Base-by-base conservation (phyloP, 2,113 vertebrate genomes). In the Pluvianellus socialis region DNA sequence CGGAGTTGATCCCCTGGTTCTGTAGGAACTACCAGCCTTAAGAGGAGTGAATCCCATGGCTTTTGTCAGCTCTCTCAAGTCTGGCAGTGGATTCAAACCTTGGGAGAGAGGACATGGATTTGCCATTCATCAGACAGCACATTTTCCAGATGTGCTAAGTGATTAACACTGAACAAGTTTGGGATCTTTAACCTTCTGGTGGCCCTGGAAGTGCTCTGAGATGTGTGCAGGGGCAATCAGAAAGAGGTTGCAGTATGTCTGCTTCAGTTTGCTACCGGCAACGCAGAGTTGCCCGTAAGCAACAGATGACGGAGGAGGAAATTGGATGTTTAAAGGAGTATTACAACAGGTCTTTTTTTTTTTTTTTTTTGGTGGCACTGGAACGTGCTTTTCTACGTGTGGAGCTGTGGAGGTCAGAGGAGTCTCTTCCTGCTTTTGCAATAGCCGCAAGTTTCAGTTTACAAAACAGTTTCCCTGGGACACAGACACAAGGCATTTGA, bases 401-500 rank as follows among this genome's bases (percentile, higher is more conserved):
- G 80, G 68, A 84, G 66, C 68, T 86, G 49, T 12, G 19, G 75
- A 72, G 56, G 79, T 93, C 88, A 91, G 30, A 56, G 42, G 30
- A 88, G 9, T 47, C 19, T 93, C 70, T 81, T 96, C 94, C 94
- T 97, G 86, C 75, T 95, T 89, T 81, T 68, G 70, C 88, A 96
- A 90, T 38, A 92, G 72, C 75, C 88, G 1, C 56, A 49, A 72
- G 40, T 87, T 92, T 96, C 80, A 72, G 83, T 95, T 96, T 93
- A 94, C 88, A 72, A 88, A 97, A 84, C 56, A 68, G 65, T 84
- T 85, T 94, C 76, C 47, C 79, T 86, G 68, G 71, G 79, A 86
- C 45, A 67, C 3, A 0, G 77, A 32, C 83, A 70, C 32, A 55
- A 76, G 86, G 20, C 72, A 16, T 92, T 86, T 84, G 55, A 92